Evolutionary conservation across 2,113 vertebrate genomes (phyloP), one percentile per base, ranked within the genome.

Genomic region (Marmota flaviventris): DNA sequence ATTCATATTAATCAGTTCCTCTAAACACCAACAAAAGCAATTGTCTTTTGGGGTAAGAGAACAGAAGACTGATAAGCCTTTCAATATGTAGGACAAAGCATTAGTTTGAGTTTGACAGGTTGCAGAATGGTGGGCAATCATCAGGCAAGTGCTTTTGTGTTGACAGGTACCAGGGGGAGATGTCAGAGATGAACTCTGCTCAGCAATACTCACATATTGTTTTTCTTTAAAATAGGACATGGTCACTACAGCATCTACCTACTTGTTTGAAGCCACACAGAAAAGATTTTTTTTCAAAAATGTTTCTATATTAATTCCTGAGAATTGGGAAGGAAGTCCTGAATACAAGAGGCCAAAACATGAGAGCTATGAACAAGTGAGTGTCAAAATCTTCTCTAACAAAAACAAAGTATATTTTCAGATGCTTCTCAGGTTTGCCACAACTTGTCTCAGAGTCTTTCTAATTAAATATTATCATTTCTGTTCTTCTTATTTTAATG

Each of bases 261-360:
- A 98, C 76, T 93, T 98, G 32, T 98, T 97, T 96, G 92, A 98
- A 92, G 98, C 97, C 85, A 97, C 98, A 9, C 72, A 97, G 58
- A 97, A 95, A 73, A 97, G 95, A 89, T 81, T 98, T 39, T 98
- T 97, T 95, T 98, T 98, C 93, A 98, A 95, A 93, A 96, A 93
- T 27, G 93, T 98, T 16, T 98, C 97, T 79, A 98, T 98, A 94
- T 91, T 98, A 72, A 96, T 98, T 90, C 98, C 98, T 76, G 82
- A 94, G 29, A 97, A 39, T 10, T 98, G 98, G 98, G 45, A 2
- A 4, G 11, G 16, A 11, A 89, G 79, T 0, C 0, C 8, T 79
- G 27, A 70, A 0, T 97, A 98, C 77, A 58, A 25, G 32, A 97
- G 48, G 78, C 98, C 98, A 95, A 97, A 77, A 72, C 88, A 73